phyloP scores from a whole-genome alignment of 2,113 vertebrate species.

The Illadopsis cleaveri region DNA sequence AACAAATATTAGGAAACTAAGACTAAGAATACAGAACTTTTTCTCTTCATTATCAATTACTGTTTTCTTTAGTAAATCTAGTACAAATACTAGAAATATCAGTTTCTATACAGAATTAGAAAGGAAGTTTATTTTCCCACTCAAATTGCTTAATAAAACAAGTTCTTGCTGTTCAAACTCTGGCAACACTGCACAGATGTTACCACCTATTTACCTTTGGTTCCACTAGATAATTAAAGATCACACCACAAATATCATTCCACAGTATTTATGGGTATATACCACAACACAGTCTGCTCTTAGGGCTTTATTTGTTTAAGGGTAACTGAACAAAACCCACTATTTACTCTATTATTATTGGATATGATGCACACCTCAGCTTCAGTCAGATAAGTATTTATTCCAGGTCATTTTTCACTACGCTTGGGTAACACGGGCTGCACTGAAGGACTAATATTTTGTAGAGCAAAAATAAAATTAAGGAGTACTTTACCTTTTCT shows the following conservation, averaged over 20 bases:
- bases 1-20: not conserved
- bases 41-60: not conserved
- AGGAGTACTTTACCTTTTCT: slow-evolving; percentile 77
- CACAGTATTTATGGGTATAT: not conserved
- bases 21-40: not conserved
- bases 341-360: not conserved
- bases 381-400: not conserved
- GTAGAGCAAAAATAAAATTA: not conserved
- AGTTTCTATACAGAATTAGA: not conserved
- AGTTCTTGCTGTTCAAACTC: not conserved
- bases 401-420: not conserved
- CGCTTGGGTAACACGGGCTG: not conserved
- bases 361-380: not conserved
- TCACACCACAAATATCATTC: not conserved
- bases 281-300: not conserved
- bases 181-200: not conserved
- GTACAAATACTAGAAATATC: not conserved
- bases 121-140: not conserved
- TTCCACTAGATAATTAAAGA: not conserved
- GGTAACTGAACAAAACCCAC: not conserved
- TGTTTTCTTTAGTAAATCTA: not conserved
- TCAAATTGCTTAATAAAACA: not conserved
- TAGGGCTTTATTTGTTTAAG: not conserved
- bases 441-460: not conserved
- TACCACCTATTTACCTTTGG: not conserved